Base-by-base conservation (phyloP, 2,113 vertebrate species). In the Dasypus novemcinctus region DNA sequence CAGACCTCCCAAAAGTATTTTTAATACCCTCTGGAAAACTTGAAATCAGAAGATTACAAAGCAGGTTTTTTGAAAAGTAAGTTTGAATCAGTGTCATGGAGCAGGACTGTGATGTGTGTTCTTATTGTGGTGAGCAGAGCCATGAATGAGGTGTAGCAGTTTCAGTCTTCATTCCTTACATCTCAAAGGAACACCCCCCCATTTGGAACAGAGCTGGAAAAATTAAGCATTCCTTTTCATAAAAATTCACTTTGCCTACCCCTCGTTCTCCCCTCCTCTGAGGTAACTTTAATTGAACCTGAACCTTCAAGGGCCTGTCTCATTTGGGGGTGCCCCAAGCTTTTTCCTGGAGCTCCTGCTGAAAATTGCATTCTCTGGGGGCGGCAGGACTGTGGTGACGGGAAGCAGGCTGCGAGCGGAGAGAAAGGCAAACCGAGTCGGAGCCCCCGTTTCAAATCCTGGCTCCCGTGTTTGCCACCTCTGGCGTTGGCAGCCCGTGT, bases 121-220 rank as follows among this genome's bases (percentile, higher is more conserved):
- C 8, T 69, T 38, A 1, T 2, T 5, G 3, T 7, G 7, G 12
- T 1, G 18, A n/a, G 2, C 2, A 8, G 27, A 59, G 43, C 54
- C 38, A 0, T 27, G 0, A 6, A 43, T n/a, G 9, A 4, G 0
- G 1, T 10, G 27, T 4, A 8, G 57, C 36, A 1, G 17, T 7
- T 33, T 29, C 23, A 3, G 5, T 36, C 68, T 15, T 25, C 11
- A 5, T 25, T 7, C 83, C 52, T 36, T 18, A 4, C 36, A 17
- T 33, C 54, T 4, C 20, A 2, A 7, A 27, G 3, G 14, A 17
- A 27, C 4, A 11, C 33, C 27, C 7, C 7, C 2, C n/a, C 31
- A 54, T 63, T 66, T 49, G 17, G 64, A 84, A 20, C n/a, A 69
- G 15, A 80, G 10, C 63, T 61, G 31, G 41, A 5, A 25, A 61